These are phyloP conservation scores for Athene cunicularia DNA, from an alignment of 2,113 vertebrate species.

Conservation along the genomic window DNA sequence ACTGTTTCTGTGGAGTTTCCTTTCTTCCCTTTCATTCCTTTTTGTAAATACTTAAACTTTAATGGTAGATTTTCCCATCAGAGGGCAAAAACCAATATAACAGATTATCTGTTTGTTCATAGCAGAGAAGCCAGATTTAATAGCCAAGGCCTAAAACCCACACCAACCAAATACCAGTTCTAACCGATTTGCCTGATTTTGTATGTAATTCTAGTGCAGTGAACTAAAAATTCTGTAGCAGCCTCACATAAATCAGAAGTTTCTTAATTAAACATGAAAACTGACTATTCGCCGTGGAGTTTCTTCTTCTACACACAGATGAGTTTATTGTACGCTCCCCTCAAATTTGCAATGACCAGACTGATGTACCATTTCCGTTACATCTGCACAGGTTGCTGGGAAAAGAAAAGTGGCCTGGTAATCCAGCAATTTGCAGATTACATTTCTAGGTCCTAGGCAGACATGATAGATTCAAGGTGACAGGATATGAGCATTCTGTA, in stretches of 20 bases:
- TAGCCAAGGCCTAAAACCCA: not conserved
- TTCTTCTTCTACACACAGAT: not conserved
- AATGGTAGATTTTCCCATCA: not conserved
- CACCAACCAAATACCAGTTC: not conserved
- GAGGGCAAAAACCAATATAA: not conserved
- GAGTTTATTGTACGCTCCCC: not conserved
- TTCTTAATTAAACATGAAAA: conserved; percentile 20
- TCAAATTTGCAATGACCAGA: not conserved
- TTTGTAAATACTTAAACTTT: not conserved
- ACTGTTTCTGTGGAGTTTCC: not conserved
- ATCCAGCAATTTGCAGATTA: not conserved
- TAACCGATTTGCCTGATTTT: not conserved
- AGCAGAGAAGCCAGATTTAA: not conserved
- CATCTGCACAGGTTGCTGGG: not conserved
- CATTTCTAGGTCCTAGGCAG: not conserved
- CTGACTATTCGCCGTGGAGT: not conserved
- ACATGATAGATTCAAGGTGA: not conserved
- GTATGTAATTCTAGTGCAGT: not conserved
- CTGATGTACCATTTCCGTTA: not conserved
- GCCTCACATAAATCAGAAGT: not conserved
- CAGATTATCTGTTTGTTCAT: not conserved
- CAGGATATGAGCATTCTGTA: not conserved
- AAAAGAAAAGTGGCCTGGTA: not conserved
- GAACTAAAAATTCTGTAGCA: not conserved
- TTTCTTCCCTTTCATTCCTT: not conserved